These are phyloP conservation scores for Drosophila setifemur DNA, from an alignment of 1,140 invertebrate species.

Conservation along the genomic window DNA sequence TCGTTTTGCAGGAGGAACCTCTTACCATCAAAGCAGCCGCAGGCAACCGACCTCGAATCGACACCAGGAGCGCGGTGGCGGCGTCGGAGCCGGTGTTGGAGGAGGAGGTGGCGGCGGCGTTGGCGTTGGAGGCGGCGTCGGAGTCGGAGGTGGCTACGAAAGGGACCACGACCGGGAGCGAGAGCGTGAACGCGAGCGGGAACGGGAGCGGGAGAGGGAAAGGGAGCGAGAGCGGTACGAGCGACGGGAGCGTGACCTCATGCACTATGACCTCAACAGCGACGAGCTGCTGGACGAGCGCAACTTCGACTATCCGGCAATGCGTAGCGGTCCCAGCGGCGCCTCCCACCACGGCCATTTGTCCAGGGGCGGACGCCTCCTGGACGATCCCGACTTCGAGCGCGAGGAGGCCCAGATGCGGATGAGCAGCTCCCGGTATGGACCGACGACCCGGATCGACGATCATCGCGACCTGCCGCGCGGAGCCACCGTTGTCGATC, in stretches of 20 bases:
- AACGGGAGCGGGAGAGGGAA: conserved; percentile 48
- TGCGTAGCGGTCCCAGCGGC: conserved; percentile 67
- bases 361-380: conserved; percentile 65
- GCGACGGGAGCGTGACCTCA: conserved; percentile 75
- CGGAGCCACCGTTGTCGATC: conserved; percentile 68
- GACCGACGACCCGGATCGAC: conserved; percentile 64
- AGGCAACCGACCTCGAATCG: conserved; percentile 63
- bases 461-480: conserved; percentile 59
- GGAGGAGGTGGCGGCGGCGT: conserved; percentile 3
- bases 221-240: conserved; percentile 72
- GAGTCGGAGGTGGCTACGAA: conserved; percentile 9
- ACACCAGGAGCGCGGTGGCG: conserved; percentile 67
- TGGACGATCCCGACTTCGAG: conserved; percentile 75
- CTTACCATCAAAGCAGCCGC: conserved; percentile 75
- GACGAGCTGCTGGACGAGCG: conserved; percentile 79
- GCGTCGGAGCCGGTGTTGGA: conserved; percentile 47
- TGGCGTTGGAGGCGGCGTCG: neutral
- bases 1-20: conserved; percentile 71
- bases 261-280: conserved; percentile 81
- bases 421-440: conserved; percentile 62
- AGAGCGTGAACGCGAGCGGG: conserved; percentile 19
- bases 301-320: conserved; percentile 78
- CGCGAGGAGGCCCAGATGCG: conserved; percentile 66
- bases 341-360: conserved; percentile 72
- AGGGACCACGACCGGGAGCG: conserved; percentile 12